Percentiles rank a stretch among this genome's conserved stretches.
These are phyloP conservation scores for Pedetes capensis DNA, from an alignment of 2,113 vertebrate genomes.

Conservation along the genomic window DNA sequence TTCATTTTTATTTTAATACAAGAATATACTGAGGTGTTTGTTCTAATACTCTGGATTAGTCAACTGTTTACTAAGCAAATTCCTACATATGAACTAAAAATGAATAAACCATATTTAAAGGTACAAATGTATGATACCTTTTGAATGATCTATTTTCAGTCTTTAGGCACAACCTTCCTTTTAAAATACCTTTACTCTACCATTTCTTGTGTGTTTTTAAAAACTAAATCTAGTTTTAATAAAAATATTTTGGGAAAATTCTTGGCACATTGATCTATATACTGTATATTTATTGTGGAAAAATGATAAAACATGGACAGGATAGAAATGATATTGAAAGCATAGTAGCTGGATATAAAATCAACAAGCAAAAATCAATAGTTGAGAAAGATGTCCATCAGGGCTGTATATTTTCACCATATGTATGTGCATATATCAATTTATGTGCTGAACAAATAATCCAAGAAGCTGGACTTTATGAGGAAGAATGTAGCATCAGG, in stretches of 20 bases:
- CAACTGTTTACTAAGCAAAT: neutral
- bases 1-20: slow-evolving; percentile 5
- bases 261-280: neutral
- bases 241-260: neutral
- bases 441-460: too few relatives aligned
- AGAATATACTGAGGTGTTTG: neutral
- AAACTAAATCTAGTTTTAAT: neutral
- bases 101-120: neutral
- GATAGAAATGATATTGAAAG: neutral
- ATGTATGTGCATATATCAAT: too few relatives aligned
- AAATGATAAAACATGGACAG: neutral
- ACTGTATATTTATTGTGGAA: neutral
- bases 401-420: neutral
- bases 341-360: neutral
- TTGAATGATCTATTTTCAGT: neutral
- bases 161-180: neutral
- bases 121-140: neutral
- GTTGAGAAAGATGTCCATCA: neutral
- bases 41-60: neutral
- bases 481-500: too few relatives aligned
- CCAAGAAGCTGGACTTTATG: too few relatives aligned
- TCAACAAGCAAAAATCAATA: neutral
- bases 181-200: neutral
- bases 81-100: slow-evolving; percentile 23
- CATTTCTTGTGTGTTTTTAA: neutral